Conservation (phyloP, 2,888 invertebrate genomes). For the Idaea straminata region DNA sequence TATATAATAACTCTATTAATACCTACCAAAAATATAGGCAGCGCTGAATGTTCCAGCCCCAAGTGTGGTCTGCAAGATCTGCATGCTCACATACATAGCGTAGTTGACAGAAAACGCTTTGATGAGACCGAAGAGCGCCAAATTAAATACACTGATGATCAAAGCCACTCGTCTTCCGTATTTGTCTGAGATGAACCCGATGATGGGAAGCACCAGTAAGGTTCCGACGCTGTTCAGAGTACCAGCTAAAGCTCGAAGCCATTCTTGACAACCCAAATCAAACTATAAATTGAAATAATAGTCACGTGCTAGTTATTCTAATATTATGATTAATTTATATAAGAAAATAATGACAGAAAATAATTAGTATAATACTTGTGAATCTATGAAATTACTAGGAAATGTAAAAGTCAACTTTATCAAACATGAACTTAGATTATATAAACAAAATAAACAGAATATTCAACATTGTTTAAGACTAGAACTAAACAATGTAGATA, state of each 20-base stretch:
- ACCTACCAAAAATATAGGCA: slow-evolving; percentile 64
- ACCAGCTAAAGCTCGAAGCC: slow-evolving; percentile 86
- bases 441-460: too few relatives aligned
- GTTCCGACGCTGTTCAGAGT: slow-evolving; percentile 86
- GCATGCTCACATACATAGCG: slow-evolving; percentile 73
- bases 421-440: too few relatives aligned
- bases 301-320: neutral
- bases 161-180: slow-evolving; percentile 77
- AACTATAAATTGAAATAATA: slow-evolving; percentile 71
- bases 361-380: too few relatives aligned
- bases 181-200: slow-evolving; percentile 85
- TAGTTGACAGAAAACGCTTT: slow-evolving; percentile 79
- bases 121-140: slow-evolving; percentile 70
- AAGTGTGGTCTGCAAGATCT: slow-evolving; percentile 75
- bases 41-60: slow-evolving; percentile 78
- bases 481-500: too few relatives aligned
- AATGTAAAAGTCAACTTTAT: too few relatives aligned
- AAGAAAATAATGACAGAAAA: too few relatives aligned
- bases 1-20: neutral
- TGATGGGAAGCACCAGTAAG: slow-evolving; percentile 83
- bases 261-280: slow-evolving; percentile 82
- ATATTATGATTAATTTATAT: too few relatives aligned
- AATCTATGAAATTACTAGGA: too few relatives aligned
- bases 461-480: too few relatives aligned
- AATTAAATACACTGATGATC: slow-evolving; percentile 64